Percentiles rank a stretch among this genome's conserved stretches.
Conservation (phyloP, 2,888 invertebrate genomes). For the Drosophila subquinaria region DNA sequence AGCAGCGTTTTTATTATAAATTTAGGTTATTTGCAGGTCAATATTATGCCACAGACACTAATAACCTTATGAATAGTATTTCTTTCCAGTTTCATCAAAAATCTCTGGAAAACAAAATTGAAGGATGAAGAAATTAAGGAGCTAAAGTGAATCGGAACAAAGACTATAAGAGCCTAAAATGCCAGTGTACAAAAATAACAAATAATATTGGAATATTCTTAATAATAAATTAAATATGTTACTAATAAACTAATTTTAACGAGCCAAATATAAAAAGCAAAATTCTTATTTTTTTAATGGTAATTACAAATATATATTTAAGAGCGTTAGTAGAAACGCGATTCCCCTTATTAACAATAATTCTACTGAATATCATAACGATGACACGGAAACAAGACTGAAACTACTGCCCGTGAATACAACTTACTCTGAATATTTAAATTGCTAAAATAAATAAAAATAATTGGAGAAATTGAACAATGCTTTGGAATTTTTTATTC, state of each 20-base stretch:
- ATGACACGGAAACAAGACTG: too few species aligned
- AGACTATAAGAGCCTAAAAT: background rate
- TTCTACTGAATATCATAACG: too few species aligned
- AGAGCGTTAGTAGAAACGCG: too few species aligned
- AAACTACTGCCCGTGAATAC: too few species aligned
- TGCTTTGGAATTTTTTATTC: too few species aligned
- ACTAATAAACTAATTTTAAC: background rate
- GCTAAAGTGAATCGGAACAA: background rate
- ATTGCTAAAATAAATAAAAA: too few species aligned
- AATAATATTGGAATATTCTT: background rate
- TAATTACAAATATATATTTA: too few species aligned
- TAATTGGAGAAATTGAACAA: too few species aligned
- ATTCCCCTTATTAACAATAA: too few species aligned
- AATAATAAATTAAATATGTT: constrained; percentile 9
- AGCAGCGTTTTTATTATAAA: background rate
- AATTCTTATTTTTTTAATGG: background rate
- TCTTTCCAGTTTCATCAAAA: constrained; percentile 16
- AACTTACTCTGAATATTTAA: too few species aligned
- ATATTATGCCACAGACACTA: constrained; percentile 5
- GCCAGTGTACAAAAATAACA: background rate
- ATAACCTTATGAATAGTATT: constrained; percentile 3
- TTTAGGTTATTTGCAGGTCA: constrained; percentile 46
- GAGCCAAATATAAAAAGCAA: background rate
- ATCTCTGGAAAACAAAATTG: background rate
- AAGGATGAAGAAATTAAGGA: background rate